Conservation (phyloP, 1,140 invertebrate genomes). For the Drosophila pachea region DNA sequence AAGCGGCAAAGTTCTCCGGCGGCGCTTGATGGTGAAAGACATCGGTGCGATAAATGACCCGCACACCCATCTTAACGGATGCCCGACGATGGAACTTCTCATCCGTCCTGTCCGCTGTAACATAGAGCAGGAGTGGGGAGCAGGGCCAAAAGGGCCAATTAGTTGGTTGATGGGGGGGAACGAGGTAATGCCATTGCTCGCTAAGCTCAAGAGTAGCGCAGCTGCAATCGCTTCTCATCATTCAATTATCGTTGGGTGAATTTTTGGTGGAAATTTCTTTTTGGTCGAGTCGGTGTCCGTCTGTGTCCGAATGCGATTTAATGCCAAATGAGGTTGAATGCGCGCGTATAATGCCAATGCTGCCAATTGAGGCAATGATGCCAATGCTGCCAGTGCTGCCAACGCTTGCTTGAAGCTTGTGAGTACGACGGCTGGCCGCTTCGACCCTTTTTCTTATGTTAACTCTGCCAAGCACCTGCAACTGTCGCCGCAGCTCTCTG, state of each 20-base stretch:
- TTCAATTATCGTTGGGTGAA: neutral
- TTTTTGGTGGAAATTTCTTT: conserved; percentile 20
- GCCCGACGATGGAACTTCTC: conserved; percentile 77
- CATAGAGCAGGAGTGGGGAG: neutral
- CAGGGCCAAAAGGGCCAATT: conserved; percentile 18
- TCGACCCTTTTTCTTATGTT: conserved; percentile 37
- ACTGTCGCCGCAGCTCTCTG: neutral
- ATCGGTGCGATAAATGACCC: conserved; percentile 76
- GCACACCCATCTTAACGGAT: conserved; percentile 74
- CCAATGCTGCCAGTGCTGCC: conserved; percentile 27
- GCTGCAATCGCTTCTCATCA: conserved; percentile 6
- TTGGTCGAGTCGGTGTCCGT: conserved; percentile 8
- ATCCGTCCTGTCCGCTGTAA: conserved; percentile 71
- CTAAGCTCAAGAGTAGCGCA: conserved; percentile 17
- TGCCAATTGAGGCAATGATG: neutral
- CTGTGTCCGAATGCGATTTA: conserved; percentile 11
- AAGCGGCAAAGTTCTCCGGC: conserved; percentile 65
- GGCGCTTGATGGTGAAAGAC: conserved; percentile 56
- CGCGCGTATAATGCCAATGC: conserved; percentile 3
- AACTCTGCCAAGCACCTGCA: neutral
- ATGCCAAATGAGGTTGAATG: conserved; percentile 54
- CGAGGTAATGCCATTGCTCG: conserved; percentile 39
- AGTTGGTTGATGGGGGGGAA: neutral
- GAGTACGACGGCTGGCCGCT: conserved; percentile 53
- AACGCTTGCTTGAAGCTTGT: conserved; percentile 21